Percentiles rank a stretch among this genome's conserved stretches.
Evolutionary conservation across 2,797 vertebrate genomes (phyloP).

Genomic region (Sebastes elongatus): DNA sequence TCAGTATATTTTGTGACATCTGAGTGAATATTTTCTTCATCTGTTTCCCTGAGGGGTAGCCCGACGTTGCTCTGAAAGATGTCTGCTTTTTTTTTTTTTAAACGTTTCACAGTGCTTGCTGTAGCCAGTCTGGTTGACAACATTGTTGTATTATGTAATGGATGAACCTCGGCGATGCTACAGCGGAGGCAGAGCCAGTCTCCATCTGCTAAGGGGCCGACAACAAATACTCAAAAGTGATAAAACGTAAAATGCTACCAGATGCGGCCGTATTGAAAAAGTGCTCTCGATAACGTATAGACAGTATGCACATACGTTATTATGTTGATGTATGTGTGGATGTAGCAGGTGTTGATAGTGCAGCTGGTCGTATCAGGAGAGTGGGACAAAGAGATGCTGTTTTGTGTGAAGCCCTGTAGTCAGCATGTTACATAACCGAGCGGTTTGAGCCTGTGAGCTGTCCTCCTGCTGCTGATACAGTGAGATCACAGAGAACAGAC

Average conservation of each 20-base stretch:
- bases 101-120: background rate
- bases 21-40: background rate
- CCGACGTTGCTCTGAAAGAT: background rate
- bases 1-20: background rate
- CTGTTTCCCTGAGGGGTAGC: background rate
- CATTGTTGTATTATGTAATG: slow-evolving; percentile 51
- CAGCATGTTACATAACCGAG: slow-evolving; percentile 61
- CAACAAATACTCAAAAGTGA: slow-evolving; percentile 6
- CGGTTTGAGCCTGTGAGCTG: slow-evolving; percentile 40
- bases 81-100: background rate
- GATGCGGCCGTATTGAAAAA: background rate
- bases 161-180: slow-evolving; percentile 35
- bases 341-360: background rate
- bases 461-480: slow-evolving; percentile 54
- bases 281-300: background rate
- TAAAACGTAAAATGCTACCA: background rate
- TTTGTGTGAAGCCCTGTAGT: slow-evolving; percentile 49
- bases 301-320: background rate
- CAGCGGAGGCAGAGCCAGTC: slow-evolving; percentile 20
- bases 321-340: background rate
- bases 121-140: background rate
- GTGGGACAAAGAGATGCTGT: slow-evolving; percentile 22
- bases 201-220: slow-evolving; percentile 23
- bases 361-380: background rate
- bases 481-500: slow-evolving; percentile 39